Base-by-base conservation (phyloP, 2,888 invertebrate species). In the Euphydryas editha region DNA sequence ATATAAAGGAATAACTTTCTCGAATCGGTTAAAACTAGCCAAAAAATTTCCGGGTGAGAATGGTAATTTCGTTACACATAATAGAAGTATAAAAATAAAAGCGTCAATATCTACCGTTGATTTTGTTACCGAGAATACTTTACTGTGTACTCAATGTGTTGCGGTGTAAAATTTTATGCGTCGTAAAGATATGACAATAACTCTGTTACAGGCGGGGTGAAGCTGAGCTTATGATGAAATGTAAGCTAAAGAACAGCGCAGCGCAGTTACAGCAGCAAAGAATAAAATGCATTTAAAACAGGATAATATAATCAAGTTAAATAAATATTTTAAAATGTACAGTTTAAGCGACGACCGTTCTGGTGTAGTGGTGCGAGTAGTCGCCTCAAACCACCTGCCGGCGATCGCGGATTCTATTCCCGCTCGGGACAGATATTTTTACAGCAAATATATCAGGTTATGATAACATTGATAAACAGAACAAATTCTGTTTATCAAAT, bases 141-240 rank as follows among this genome's bases (percentile, higher is more conserved):
- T 47, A 20, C 47, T 47, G 13, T 20, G 18, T 13, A 20, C 20
- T 20, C 47, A 47, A 47, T 47, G 46, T 46, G 47, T 47, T 47
- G 20, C 18, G 47, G 18, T 47, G 21, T 47, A 47, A 47, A 47
- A 21, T 21, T 47, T 47, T 47, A 47, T 47, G 47, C 20, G 47
- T 13, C 20, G 21, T 47, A 47, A 47, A 47, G 47, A 47, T 47
- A 47, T 47, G 47, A 20, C 21, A 11, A 47, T 47, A 47, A 47
- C 47, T 47, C 47, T 18, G 13, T 47, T 2, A 6, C 20, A 13
- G 20, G 47, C 18, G 47, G 13, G 3, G 13, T 21, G 47, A 20
- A 10, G 47, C 39, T 10, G 15, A 13, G 11, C 39, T 8, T 30
- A 30, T 30, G 30, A 30, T 30, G 30, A 30, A 8, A 30, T 30